Conservation (phyloP, 2,797 vertebrate genomes). For the Yasuhikotakia modesta region DNA sequence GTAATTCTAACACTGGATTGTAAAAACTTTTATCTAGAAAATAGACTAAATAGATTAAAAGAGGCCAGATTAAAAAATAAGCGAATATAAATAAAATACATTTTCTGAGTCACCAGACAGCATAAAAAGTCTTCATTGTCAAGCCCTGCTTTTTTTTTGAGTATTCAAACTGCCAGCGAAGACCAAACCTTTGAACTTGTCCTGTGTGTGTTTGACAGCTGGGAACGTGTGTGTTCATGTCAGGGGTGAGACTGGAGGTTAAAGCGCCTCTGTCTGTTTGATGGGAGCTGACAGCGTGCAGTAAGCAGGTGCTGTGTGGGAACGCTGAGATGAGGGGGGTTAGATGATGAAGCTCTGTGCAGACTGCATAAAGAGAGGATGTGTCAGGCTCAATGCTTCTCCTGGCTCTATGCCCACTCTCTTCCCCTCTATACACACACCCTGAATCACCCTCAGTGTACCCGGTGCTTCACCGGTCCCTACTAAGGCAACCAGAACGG, state of each 20-base stretch:
- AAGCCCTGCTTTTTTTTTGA: background rate
- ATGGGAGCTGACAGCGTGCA: constrained; percentile 14
- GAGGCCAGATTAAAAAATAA: too few species aligned
- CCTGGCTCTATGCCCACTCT: constrained; percentile 20
- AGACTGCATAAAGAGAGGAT: constrained; percentile 14
- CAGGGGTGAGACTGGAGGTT: constrained; percentile 26
- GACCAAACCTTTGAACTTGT: constrained; percentile 10
- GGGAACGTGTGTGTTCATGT: constrained; percentile 16
- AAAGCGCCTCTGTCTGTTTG: constrained; percentile 6
- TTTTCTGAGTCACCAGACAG: background rate
- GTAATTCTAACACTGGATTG: too few species aligned
- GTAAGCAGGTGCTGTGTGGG: constrained; percentile 34
- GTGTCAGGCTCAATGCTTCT: constrained; percentile 22
- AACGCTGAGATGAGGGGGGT: background rate
- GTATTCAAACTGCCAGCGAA: constrained; percentile 12
- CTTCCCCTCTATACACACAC: background rate
- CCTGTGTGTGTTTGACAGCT: constrained; percentile 31
- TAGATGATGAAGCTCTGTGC: constrained; percentile 32
- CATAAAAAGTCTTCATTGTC: background rate
- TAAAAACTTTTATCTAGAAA: too few species aligned
- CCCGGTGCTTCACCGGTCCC: background rate
- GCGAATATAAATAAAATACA: background rate
- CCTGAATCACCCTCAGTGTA: background rate
- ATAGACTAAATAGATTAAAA: too few species aligned
- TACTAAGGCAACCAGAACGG: constrained; percentile 1